A percentile compares a stretch with the other conserved stretches of the same genome.
These are phyloP conservation scores for Drosophila albomicans DNA, from an alignment of 1,140 invertebrate genomes.

Conservation along the genomic window DNA sequence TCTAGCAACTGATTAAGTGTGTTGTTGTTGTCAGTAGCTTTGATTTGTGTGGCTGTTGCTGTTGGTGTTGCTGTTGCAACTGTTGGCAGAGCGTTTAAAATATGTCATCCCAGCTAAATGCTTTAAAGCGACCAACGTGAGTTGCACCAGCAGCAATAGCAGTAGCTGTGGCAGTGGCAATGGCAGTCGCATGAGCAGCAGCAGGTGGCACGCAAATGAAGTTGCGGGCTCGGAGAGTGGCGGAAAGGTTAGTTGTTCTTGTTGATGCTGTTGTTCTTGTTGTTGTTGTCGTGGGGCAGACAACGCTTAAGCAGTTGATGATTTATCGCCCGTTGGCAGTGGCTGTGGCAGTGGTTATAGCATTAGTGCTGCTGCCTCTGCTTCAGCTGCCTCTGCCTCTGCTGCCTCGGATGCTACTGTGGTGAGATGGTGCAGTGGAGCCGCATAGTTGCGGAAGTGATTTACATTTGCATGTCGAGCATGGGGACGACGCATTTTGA, in stretches of 20 bases:
- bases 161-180: slow-evolving; percentile 10
- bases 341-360: slow-evolving; percentile 44
- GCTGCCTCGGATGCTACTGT: not conserved
- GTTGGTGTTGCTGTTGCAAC: slow-evolving; percentile 63
- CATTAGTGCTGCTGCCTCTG: slow-evolving; percentile 28
- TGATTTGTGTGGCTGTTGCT: slow-evolving; percentile 71
- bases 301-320: slow-evolving; percentile 80
- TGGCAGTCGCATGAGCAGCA: slow-evolving; percentile 5
- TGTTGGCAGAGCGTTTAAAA: slow-evolving; percentile 76
- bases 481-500: slow-evolving; percentile 73
- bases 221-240: not conserved
- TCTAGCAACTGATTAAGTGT: slow-evolving; percentile 4
- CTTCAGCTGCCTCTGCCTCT: not conserved
- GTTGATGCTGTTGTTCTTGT: slow-evolving; percentile 17
- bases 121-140: slow-evolving; percentile 75
- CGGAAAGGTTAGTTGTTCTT: slow-evolving; percentile 31
- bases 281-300: slow-evolving; percentile 34
- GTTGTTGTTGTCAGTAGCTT: slow-evolving; percentile 44
- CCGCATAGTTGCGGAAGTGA: slow-evolving; percentile 62
- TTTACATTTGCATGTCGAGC: slow-evolving; percentile 78
- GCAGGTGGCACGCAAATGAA: slow-evolving; percentile 52
- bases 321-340: slow-evolving; percentile 74
- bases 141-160: slow-evolving; percentile 46
- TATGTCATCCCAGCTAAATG: slow-evolving; percentile 80
- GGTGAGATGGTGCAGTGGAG: slow-evolving; percentile 23